Base-by-base conservation (phyloP, 1,140 invertebrate species). In the Brachionus angularis region DNA sequence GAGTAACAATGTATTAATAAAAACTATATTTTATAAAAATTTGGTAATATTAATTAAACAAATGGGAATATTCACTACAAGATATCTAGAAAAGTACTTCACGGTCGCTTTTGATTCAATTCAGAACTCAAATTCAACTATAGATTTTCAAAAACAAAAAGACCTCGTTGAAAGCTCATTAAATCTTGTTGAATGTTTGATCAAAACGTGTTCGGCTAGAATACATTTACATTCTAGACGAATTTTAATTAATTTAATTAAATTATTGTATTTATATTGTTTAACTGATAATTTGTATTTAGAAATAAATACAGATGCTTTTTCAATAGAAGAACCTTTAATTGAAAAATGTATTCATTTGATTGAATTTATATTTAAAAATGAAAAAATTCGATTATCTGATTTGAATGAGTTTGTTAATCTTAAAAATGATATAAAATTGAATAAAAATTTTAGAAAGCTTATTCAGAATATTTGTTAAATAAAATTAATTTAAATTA, bases 191-290 rank as follows among this genome's bases (percentile, higher is more conserved):
- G 44, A 47, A 31, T 16, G 21, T 16, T 25, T 47, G 23, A 29
- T 67, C 8, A 10, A 49, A 21, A 46, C 39, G 18, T 67, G 62
- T 25, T 31, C 42, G 12, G 2, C 18, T 18, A 18, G 47, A 31
- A 27, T 67, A 8, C 42, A 67, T 46, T 27, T 5, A 16, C 62
- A 67, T 50, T 31, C 62, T 4, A 46, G 18, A 29, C 62, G 23
- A 8, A 27, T 67, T 21, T 16, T 67, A 8, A 49, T 25, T 27
- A n/a, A 47, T 67, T 46, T 27, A 34, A 67, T 67, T 27, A 67
- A 67, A 67, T 21, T 50, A 34, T 23, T 67, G 21, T 67, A 67
- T 67, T 67, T 31, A 47, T 67, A 33, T 67, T 21, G 62, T 25
- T 50, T 67, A 34, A 25, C 18, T 46, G 21, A 12, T 3, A 44